phyloP scores from a whole-genome alignment of 2,888 invertebrate species.

The Drosophila robusta region DNA sequence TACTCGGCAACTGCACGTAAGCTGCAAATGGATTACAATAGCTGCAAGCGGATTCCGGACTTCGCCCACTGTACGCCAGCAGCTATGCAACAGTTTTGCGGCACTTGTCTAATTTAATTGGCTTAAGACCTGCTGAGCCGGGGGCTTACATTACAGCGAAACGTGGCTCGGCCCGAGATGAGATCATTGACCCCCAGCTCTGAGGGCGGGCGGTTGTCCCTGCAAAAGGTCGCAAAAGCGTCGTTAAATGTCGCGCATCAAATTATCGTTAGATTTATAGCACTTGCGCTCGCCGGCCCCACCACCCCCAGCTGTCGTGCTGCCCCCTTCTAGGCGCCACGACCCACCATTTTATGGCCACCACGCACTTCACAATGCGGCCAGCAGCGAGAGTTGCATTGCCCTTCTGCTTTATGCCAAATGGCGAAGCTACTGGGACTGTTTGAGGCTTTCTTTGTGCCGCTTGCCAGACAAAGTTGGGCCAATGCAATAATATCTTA shows the following conservation, averaged over 20 bases:
- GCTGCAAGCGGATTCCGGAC: too few species aligned
- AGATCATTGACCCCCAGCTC: constrained; percentile 41
- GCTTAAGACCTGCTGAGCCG: constrained; percentile 35
- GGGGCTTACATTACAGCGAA: constrained; percentile 27
- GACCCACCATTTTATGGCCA: constrained; percentile 19
- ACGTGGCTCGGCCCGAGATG: constrained; percentile 1
- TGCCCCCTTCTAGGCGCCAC: constrained; percentile 20
- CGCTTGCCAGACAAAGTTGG: background rate
- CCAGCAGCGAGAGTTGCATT: constrained; percentile 9
- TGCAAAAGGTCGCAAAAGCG: constrained; percentile 34
- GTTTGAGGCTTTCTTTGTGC: constrained; percentile 12
- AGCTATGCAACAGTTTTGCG: constrained; percentile 57
- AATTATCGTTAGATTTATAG: constrained; percentile 70
- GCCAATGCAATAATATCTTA: background rate
- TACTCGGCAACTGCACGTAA: constrained; percentile 1
- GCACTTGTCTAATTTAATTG: constrained; percentile 53
- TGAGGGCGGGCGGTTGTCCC: background rate
- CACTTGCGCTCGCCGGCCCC: constrained; percentile 2
- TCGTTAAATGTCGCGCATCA: constrained; percentile 61
- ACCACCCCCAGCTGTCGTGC: background rate
- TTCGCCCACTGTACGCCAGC: constrained; percentile 3
- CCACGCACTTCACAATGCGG: background rate
- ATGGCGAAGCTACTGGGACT: constrained; percentile 11
- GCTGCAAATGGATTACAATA: constrained; percentile 10
- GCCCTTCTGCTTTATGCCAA: constrained; percentile 30